Evolutionary conservation across 2,113 vertebrate genomes (phyloP), one percentile per base, ranked within the genome.

Genomic region (Halichoeres trimaculatus): DNA sequence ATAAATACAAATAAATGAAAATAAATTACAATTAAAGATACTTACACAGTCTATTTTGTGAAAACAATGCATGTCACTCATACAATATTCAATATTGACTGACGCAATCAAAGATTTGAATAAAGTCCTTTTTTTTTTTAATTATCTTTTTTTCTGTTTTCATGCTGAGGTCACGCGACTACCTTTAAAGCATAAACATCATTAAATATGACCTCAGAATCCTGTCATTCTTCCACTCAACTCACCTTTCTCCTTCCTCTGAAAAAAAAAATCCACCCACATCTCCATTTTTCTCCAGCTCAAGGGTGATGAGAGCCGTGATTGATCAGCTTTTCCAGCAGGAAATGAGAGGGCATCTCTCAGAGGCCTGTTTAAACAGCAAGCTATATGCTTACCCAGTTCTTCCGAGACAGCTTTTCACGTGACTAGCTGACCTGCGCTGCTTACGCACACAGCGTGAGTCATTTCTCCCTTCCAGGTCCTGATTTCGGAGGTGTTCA

Each of bases 281-380:
- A 78, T 66, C 60, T 76, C 65, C 7, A 1, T 72, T 74, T 57
- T 75, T 78, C 36, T 22, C 45, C 1, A 22, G 45, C 66, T 90
- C 89, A 78, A 57, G 74, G 71, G 79, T 80, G 80, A 84, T 61
- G 88, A 91, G 85, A 86, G 77, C 69, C 60, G 72, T 84, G 85
- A 93, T 87, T 80, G 88, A 90, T 90, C 86, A 90, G 85, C 69
- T 90, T 90, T 90, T 89, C 90, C 89, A 90, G 48, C 67, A 89
- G 87, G 90, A 91, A 93, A 93, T 85, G 88, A 90, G 85, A 86
- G 84, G 88, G 85, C 89, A 84, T 93, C 95, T 93, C 94, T 94
- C 92, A 47, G 90, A 92, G 88, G 56, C 76, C 95, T 94, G 94
- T 95, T 95, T 91, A 92, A 95, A 96, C 94, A 85, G 64, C 92